Percentiles rank a stretch among this genome's conserved stretches.
These are phyloP conservation scores for Holocentrus rufus DNA, from an alignment of 2,797 vertebrate species.

Conservation along the genomic window DNA sequence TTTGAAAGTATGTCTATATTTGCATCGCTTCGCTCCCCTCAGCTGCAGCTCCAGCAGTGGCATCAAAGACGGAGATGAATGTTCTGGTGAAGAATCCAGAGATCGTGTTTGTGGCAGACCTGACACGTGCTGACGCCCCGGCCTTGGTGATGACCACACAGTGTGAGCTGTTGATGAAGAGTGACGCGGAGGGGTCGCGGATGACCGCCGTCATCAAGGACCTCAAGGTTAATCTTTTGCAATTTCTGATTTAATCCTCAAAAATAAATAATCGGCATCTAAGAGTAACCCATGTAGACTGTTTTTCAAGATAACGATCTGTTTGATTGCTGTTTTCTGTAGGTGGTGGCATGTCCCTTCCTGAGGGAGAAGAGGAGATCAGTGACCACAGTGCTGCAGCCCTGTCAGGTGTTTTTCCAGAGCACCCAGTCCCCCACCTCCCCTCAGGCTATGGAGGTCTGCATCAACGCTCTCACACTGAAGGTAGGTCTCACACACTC, in stretches of 20 bases:
- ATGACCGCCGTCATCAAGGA: slow-evolving; percentile 91
- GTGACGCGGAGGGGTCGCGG: slow-evolving; percentile 77
- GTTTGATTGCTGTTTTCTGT: slow-evolving; percentile 16
- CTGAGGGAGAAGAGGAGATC: slow-evolving; percentile 86
- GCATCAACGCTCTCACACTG: slow-evolving; percentile 88
- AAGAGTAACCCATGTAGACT: too few species aligned
- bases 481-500: slow-evolving; percentile 84
- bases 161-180: slow-evolving; percentile 89
- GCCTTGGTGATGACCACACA: slow-evolving; percentile 93
- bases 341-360: slow-evolving; percentile 93
- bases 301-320: neutral
- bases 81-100: slow-evolving; percentile 92
- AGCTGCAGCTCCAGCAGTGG: slow-evolving; percentile 75
- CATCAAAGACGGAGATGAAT: slow-evolving; percentile 88
- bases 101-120: slow-evolving; percentile 96
- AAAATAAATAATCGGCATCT: neutral
- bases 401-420: slow-evolving; percentile 91
- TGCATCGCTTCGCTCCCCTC: slow-evolving; percentile 35
- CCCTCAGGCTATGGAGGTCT: slow-evolving; percentile 88
- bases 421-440: slow-evolving; percentile 78
- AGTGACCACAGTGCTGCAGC: slow-evolving; percentile 92
- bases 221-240: slow-evolving; percentile 79
- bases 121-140: slow-evolving; percentile 92
- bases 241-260: neutral
- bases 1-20: too few species aligned